These are phyloP conservation scores for Cephalopholis sonnerati DNA, from an alignment of 2,113 vertebrate genomes.

Conservation along the genomic window DNA sequence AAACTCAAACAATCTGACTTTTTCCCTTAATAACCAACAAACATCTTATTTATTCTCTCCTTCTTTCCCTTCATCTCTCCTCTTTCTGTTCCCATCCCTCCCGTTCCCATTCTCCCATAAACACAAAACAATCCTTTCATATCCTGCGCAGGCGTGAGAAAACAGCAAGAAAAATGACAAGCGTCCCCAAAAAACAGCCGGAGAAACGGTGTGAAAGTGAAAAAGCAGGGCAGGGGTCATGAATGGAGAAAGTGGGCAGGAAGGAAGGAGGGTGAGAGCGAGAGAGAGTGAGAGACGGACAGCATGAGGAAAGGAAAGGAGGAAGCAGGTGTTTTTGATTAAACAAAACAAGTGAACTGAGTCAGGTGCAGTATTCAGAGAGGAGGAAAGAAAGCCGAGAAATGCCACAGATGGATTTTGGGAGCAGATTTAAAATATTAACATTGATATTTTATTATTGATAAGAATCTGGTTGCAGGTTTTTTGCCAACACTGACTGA, in stretches of 20 bases:
- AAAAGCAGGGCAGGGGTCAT: conserved; percentile 68
- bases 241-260: conserved; percentile 69
- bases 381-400: conserved; percentile 21
- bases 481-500: conserved; percentile 16
- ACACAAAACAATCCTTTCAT: conserved; percentile 72
- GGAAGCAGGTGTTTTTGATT: conserved; percentile 73
- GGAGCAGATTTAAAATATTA: conserved; percentile 55
- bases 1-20: conserved; percentile 31
- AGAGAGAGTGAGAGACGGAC: conserved; percentile 48
- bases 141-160: conserved; percentile 77
- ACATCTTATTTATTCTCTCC: conserved; percentile 5
- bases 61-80: conserved; percentile 20
- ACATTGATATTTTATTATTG: conserved; percentile 54
- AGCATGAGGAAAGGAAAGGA: conserved; percentile 46
- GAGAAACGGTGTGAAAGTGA: conserved; percentile 75
- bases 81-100: conserved; percentile 30
- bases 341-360: conserved; percentile 48
- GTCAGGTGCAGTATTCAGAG: conserved; percentile 56
- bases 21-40: conserved; percentile 1
- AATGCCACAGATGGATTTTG: conserved; percentile 45
- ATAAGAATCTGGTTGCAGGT: conserved; percentile 34
- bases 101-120: conserved; percentile 52
- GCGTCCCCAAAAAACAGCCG: conserved; percentile 61
- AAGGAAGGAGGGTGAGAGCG: conserved; percentile 61
- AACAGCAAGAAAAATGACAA: conserved; percentile 68